phyloP scores from a whole-genome alignment of 2,888 invertebrate genomes.

The Oxycera nigricornis region DNA sequence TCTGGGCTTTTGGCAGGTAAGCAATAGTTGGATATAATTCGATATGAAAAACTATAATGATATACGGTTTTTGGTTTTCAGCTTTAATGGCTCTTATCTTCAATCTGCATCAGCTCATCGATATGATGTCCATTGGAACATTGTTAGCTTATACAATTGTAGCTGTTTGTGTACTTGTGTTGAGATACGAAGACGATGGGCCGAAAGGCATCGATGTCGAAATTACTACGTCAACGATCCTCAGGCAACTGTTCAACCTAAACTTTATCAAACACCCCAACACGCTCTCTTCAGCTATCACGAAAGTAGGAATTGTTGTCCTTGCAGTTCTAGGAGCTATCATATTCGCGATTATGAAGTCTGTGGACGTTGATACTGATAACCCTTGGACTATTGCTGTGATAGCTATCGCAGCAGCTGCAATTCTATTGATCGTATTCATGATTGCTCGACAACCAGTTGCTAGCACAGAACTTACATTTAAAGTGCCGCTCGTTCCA shows the following conservation, averaged over 20 bases:
- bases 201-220: slow-evolving; percentile 55
- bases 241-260: slow-evolving; percentile 74
- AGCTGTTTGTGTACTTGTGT: slow-evolving; percentile 84
- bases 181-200: slow-evolving; percentile 70
- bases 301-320: slow-evolving; percentile 67
- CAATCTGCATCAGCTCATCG: slow-evolving; percentile 87
- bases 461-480: slow-evolving; percentile 69
- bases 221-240: slow-evolving; percentile 55
- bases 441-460: slow-evolving; percentile 76
- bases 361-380: slow-evolving; percentile 51
- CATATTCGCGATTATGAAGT: slow-evolving; percentile 54
- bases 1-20: slow-evolving; percentile 79
- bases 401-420: slow-evolving; percentile 63
- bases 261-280: slow-evolving; percentile 74
- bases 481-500: slow-evolving; percentile 86
- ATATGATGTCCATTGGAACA: slow-evolving; percentile 96
- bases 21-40: slow-evolving; percentile 43
- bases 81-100: slow-evolving; percentile 88
- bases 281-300: slow-evolving; percentile 69
- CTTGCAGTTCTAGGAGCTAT: slow-evolving; percentile 64
- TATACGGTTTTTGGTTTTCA: no score
- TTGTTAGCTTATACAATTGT: slow-evolving; percentile 91
- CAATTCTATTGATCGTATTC: slow-evolving; percentile 65
- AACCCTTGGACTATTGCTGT: slow-evolving; percentile 58
- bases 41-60: background rate